Percentiles rank a stretch among this genome's conserved stretches.
phyloP scores from a whole-genome alignment of 2,113 vertebrate genomes.

The Spheniscus mendiculus region DNA sequence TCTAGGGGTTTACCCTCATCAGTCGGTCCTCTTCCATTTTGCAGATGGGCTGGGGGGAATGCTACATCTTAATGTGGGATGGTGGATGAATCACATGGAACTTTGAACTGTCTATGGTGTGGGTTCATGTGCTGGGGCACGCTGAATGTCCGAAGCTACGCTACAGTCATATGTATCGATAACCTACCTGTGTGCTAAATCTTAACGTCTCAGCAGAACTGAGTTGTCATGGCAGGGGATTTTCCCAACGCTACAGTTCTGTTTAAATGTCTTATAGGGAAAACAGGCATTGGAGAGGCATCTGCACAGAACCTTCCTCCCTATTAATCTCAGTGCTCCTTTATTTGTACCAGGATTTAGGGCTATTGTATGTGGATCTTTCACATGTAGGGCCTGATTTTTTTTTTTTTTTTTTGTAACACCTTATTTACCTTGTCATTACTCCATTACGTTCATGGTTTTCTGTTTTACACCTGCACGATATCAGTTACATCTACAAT shows the following conservation, averaged over 20 bases:
- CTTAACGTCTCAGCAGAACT: neutral
- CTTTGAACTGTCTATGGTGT: neutral
- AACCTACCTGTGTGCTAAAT: neutral
- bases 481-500: neutral
- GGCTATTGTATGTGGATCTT: neutral
- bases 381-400: neutral
- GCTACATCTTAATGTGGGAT: neutral
- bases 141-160: neutral
- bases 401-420: neutral
- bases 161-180: fast-evolving
- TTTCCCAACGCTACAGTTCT: neutral
- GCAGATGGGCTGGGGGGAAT: neutral
- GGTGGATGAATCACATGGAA: neutral
- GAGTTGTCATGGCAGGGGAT: neutral
- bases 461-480: neutral
- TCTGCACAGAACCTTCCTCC: neutral
- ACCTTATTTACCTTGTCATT: neutral
- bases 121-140: neutral
- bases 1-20: neutral
- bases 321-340: neutral
- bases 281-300: neutral
- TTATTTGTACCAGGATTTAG: neutral
- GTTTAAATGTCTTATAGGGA: neutral
- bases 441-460: neutral
- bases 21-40: neutral